These are phyloP conservation scores for Trematomus bernacchii DNA, from an alignment of 2,797 vertebrate species.

Conservation along the genomic window DNA sequence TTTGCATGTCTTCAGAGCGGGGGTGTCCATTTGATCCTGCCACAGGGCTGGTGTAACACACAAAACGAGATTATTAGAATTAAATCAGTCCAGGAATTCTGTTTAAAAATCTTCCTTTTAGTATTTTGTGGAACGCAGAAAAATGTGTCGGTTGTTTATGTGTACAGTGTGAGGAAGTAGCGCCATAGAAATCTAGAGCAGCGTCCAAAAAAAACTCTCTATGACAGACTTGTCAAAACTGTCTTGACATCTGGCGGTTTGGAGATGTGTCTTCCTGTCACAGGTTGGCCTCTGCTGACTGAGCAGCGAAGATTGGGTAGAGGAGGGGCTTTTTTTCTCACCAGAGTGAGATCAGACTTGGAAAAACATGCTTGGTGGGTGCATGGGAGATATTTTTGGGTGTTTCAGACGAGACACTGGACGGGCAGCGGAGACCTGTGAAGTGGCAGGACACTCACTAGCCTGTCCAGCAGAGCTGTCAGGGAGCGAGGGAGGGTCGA, in stretches of 20 bases:
- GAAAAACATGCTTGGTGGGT: slow-evolving; percentile 81
- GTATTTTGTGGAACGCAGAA: neutral
- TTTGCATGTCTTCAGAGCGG: slow-evolving; percentile 87
- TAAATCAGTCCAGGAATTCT: neutral
- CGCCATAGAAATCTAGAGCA: slow-evolving; percentile 39
- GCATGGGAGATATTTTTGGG: slow-evolving; percentile 82
- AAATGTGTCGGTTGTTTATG: slow-evolving; percentile 25
- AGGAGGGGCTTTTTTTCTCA: slow-evolving; percentile 76
- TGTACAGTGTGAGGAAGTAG: slow-evolving; percentile 38
- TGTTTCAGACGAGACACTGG: slow-evolving; percentile 69
- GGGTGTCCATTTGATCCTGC: slow-evolving; percentile 85
- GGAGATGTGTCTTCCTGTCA: slow-evolving; percentile 77
- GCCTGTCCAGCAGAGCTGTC: slow-evolving; percentile 74
- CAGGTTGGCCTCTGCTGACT: slow-evolving; percentile 75
- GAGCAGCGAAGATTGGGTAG: slow-evolving; percentile 71
- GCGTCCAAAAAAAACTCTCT: slow-evolving; percentile 38
- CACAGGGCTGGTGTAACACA: slow-evolving; percentile 80
- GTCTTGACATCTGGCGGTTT: slow-evolving; percentile 73
- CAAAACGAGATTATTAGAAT: slow-evolving; percentile 29
- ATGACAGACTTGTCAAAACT: slow-evolving; percentile 67
- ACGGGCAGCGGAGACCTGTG: slow-evolving; percentile 71
- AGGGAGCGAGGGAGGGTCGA: slow-evolving; percentile 62
- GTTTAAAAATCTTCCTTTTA: neutral
- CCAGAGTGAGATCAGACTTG: slow-evolving; percentile 76
- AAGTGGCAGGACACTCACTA: slow-evolving; percentile 63